phyloP scores from a whole-genome alignment of 1,140 invertebrate genomes.

The Aphis craccivora region DNA sequence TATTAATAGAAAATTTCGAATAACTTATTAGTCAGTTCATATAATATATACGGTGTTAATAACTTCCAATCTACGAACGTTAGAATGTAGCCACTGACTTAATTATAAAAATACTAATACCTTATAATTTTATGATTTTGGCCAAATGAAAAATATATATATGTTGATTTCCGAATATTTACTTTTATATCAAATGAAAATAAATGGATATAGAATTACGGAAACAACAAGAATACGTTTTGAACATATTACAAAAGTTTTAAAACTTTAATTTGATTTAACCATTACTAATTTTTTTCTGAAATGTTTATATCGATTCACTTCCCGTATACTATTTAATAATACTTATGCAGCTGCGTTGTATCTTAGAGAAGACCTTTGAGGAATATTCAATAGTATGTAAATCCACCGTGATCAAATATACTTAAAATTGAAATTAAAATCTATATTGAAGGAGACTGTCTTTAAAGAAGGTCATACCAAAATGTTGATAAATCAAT shows the following conservation, averaged over 20 bases:
- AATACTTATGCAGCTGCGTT: neutral
- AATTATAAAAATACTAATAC: neutral
- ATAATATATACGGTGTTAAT: neutral
- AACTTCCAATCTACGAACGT: neutral
- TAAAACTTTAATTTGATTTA: neutral
- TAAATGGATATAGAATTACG: neutral
- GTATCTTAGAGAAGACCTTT: neutral
- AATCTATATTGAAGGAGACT: neutral
- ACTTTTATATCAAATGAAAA: too few species aligned
- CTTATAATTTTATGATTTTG: neutral
- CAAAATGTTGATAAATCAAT: neutral
- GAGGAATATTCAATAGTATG: constrained; percentile 36
- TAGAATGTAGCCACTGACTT: neutral
- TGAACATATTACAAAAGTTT: neutral
- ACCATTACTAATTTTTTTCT: neutral
- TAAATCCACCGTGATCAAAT: constrained; percentile 1
- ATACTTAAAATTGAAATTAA: constrained; percentile 35
- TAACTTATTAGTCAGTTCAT: neutral
- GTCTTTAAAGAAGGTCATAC: too few species aligned
- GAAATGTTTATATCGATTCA: neutral
- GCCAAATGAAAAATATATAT: neutral
- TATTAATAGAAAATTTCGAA: neutral
- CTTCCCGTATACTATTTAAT: neutral
- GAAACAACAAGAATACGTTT: neutral
- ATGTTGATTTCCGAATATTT: neutral